phyloP scores from a whole-genome alignment of 2,888 invertebrate genomes.

The Bombylius discolor region DNA sequence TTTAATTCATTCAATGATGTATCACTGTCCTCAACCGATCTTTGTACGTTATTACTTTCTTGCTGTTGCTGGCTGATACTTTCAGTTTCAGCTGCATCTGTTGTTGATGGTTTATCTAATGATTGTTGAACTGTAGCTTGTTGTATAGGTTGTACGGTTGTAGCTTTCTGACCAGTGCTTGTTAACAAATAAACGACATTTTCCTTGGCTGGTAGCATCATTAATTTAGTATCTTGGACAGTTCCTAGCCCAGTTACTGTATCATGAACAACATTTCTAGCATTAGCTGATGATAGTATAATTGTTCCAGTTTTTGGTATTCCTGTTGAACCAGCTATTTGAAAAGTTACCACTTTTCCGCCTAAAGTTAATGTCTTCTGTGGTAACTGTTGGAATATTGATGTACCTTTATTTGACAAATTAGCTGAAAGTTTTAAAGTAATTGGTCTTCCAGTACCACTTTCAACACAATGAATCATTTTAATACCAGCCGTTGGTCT shows the following conservation, averaged over 20 bases:
- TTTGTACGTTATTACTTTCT: too few relatives aligned
- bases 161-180: conserved; percentile 19
- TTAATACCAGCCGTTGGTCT: conserved; percentile 42
- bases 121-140: conserved; percentile 36
- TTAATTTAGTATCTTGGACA: conserved; percentile 36
- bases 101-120: conserved; percentile 38
- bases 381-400: conserved; percentile 23
- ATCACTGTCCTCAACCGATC: background rate
- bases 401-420: conserved; percentile 17
- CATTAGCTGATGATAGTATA: conserved; percentile 30
- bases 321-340: conserved; percentile 46
- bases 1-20: conserved; percentile 5
- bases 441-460: conserved; percentile 47
- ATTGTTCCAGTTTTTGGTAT: conserved; percentile 51
- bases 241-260: conserved; percentile 20
- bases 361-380: conserved; percentile 52
- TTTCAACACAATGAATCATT: conserved; percentile 33
- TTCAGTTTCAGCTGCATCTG: conserved; percentile 37
- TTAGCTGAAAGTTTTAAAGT: conserved; percentile 49
- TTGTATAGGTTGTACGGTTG: conserved; percentile 17
- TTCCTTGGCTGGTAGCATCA: conserved; percentile 41
- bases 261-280: conserved; percentile 23
- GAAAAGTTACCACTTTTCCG: conserved; percentile 59
- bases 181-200: conserved; percentile 42
- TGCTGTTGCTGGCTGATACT: too few relatives aligned